phyloP scores from a whole-genome alignment of 2,888 invertebrate genomes.

The Galerucella calmariensis region DNA sequence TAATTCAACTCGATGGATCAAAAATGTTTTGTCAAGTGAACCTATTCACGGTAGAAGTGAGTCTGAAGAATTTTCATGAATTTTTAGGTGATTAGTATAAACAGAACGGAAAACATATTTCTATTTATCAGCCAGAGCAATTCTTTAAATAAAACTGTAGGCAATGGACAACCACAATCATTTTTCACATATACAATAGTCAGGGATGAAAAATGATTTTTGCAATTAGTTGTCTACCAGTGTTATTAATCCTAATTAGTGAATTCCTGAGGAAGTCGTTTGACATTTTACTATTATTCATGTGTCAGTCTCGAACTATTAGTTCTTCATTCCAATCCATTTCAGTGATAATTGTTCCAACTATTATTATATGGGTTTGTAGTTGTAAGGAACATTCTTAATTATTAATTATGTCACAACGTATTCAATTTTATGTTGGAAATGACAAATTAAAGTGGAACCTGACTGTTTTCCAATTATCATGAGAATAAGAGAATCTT shows the following conservation, averaged over 20 bases:
- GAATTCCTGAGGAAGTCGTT: background rate
- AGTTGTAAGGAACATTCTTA: background rate
- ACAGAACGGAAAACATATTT: no score
- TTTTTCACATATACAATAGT: background rate
- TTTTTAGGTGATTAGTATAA: no score
- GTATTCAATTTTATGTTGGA: background rate
- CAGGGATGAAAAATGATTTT: slow-evolving; percentile 9
- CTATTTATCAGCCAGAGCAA: no score
- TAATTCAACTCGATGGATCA: no score
- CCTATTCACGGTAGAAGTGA: no score
- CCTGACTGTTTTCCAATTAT: no score
- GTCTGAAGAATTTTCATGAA: no score
- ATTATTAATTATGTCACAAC: background rate
- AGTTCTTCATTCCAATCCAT: slow-evolving; percentile 1
- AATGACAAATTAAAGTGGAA: background rate
- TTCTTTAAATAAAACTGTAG: background rate
- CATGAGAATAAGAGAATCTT: no score
- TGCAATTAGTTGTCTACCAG: slow-evolving; percentile 9
- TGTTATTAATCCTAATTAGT: slow-evolving; percentile 16
- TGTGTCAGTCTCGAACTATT: slow-evolving; percentile 8
- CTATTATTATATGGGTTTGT: background rate
- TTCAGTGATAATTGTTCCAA: slow-evolving; percentile 3
- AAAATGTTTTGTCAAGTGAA: no score
- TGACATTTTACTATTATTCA: slow-evolving; percentile 14
- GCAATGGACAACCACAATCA: background rate